phyloP scores from a whole-genome alignment of 2,797 vertebrate genomes.

The Avahi laniger region DNA sequence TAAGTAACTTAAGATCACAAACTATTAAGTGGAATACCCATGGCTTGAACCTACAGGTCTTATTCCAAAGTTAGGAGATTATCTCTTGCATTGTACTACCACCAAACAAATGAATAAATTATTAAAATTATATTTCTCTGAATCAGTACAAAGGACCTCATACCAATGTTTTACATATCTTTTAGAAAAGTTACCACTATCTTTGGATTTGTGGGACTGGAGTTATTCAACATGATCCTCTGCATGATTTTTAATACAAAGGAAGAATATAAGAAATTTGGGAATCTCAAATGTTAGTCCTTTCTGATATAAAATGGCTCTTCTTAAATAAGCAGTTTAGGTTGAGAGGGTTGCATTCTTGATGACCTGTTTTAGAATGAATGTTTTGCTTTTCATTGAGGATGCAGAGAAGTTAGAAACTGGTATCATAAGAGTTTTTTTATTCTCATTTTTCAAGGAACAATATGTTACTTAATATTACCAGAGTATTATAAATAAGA shows the following conservation, averaged over 20 bases:
- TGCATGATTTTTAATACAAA: background rate
- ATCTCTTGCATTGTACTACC: background rate
- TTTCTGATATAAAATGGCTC: background rate
- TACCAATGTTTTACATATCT: background rate
- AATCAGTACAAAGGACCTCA: background rate
- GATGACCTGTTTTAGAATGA: background rate
- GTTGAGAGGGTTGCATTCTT: background rate
- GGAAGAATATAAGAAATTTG: background rate
- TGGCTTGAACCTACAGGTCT: background rate
- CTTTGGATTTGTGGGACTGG: background rate
- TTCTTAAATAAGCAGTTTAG: constrained; percentile 2
- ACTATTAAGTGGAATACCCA: background rate
- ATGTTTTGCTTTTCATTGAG: background rate
- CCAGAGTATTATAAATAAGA: constrained; percentile 27
- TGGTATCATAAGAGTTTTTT: background rate
- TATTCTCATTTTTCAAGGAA: constrained; percentile 18
- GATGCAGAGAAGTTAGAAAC: background rate
- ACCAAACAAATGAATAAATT: background rate
- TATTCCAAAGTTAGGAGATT: background rate
- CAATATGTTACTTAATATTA: constrained; percentile 8
- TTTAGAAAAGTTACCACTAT: background rate
- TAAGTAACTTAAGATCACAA: background rate
- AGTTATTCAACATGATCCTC: background rate
- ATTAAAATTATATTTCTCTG: background rate
- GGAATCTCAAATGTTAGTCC: background rate